Evolutionary conservation across 1,140 invertebrate genomes (phyloP).

Genomic region (Scaptodrosophila lebanonensis): DNA sequence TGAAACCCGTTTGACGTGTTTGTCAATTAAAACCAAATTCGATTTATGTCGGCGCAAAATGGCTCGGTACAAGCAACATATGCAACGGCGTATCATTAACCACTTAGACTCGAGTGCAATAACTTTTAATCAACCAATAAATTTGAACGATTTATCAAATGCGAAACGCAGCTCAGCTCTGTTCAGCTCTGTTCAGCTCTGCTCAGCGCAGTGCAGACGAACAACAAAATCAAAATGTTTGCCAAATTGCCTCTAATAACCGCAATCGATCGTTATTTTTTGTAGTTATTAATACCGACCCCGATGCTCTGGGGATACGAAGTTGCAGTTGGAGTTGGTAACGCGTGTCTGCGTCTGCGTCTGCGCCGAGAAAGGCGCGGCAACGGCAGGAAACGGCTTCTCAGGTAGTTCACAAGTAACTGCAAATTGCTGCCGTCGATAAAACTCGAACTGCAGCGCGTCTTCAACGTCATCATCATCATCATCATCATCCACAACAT

Average conservation of each 20-base stretch:
- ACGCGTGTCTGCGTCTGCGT: constrained; percentile 31
- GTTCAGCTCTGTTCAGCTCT: too few relatives aligned
- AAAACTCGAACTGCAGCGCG: constrained; percentile 63
- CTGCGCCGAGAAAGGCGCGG: constrained; percentile 6
- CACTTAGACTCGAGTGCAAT: constrained; percentile 70
- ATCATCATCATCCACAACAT: too few relatives aligned
- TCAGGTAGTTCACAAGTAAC: constrained; percentile 77
- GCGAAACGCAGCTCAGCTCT: constrained; percentile 1
- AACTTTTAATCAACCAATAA: constrained; percentile 75
- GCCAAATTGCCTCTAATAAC: constrained; percentile 74
- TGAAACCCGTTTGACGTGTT: constrained; percentile 63
- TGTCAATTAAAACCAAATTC: constrained; percentile 74
- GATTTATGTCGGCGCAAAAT: constrained; percentile 29
- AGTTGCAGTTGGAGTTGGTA: constrained; percentile 24
- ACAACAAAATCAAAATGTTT: constrained; percentile 56
- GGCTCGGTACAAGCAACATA: constrained; percentile 6
- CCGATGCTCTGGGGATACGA: constrained; percentile 21
- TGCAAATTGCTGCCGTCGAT: constrained; percentile 74
- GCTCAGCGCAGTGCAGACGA: constrained; percentile 3
- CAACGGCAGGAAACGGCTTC: constrained; percentile 55
- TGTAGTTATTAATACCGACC: constrained; percentile 74
- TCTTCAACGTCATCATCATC: constrained; percentile 45
- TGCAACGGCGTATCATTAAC: constrained; percentile 56
- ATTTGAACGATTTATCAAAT: constrained; percentile 70
- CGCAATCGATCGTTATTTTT: constrained; percentile 76